Conservation (phyloP, 2,888 invertebrate genomes). For the Chesias legatella region DNA sequence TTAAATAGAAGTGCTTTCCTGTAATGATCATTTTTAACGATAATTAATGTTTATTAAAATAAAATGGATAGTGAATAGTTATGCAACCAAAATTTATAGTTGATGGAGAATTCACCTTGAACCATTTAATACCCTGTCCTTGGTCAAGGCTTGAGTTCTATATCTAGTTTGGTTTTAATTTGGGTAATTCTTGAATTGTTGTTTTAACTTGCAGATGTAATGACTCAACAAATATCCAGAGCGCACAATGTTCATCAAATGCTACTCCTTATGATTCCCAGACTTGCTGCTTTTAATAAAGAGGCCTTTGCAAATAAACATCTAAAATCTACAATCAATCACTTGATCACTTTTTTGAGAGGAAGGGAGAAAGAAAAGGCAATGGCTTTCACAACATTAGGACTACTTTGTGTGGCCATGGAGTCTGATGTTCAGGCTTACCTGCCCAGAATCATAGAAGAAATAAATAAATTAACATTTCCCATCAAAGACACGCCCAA, state of each 20-base stretch:
- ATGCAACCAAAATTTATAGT: too few species aligned
- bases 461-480: conserved; percentile 86
- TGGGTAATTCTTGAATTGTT: conserved; percentile 3
- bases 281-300: conserved; percentile 95
- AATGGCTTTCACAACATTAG: conserved; percentile 93
- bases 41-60: too few species aligned
- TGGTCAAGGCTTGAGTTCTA: too few species aligned
- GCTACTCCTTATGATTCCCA: conserved; percentile 91
- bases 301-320: conserved; percentile 88
- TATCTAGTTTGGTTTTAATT: neutral
- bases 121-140: too few species aligned
- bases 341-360: conserved; percentile 88
- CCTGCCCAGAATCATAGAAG: conserved; percentile 88
- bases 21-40: too few species aligned
- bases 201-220: conserved; percentile 80
- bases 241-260: conserved; percentile 92
- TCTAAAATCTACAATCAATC: conserved; percentile 87
- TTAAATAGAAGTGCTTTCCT: too few species aligned
- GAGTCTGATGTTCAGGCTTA: conserved; percentile 89
- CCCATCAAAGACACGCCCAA: conserved; percentile 89
- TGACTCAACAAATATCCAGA: conserved; percentile 89
- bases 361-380: conserved; percentile 92
- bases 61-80: too few species aligned
- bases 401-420: conserved; percentile 94
- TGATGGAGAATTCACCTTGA: too few species aligned